Evolutionary conservation across 2,113 vertebrate species (phyloP), one percentile per base, ranked within the genome.

Genomic region (Tupaia chinensis): DNA sequence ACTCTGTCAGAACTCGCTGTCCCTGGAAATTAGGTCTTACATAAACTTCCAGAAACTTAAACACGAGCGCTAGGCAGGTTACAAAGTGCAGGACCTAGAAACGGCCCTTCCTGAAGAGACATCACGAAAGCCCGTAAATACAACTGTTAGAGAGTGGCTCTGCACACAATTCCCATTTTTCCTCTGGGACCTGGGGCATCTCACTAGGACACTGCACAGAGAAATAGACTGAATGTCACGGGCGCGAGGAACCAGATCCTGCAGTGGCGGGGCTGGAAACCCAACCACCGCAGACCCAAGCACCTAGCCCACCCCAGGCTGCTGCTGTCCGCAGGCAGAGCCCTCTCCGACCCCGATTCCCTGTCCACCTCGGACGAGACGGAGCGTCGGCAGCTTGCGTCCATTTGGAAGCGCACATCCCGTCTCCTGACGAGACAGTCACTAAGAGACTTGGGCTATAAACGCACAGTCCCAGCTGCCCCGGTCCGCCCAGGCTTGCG

Each of bases 121-220:
- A 32, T 76, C 20, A 23, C 8, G 79, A 34, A n/a, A 25, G 32
- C 73, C 76, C 34, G 32, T 19, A 13, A 22, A 29, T 0, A 44
- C 54, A 19, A 3, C 27, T 1, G 56, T 54, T 29, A 16, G 7
- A 14, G 74, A 20, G 1, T 63, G 5, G 13, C 17, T 65, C 53
- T 0, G 29, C 90, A 25, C 1, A 17, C 16, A 1, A 54, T 25
- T 22, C 4, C 32, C 1, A 0, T 7, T 19, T 5, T 1, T 5
- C 9, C 5, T 27, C 76, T 56, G 53, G 14, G 54, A 56, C 16
- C 4, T 1, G 53, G 54, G 25, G 8, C 1, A 5, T 10, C 5
- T 78, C 27, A 56, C 76, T 17, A 58, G 14, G 23, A 56, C 53
- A 78, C 8, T 25, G 27, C 11, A 58, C 15, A 78, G 1, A 0